A percentile compares a stretch with the other conserved stretches of the same genome.
These are phyloP conservation scores for Leptopilina boulardi DNA, from an alignment of 1,140 invertebrate species.

Conservation along the genomic window DNA sequence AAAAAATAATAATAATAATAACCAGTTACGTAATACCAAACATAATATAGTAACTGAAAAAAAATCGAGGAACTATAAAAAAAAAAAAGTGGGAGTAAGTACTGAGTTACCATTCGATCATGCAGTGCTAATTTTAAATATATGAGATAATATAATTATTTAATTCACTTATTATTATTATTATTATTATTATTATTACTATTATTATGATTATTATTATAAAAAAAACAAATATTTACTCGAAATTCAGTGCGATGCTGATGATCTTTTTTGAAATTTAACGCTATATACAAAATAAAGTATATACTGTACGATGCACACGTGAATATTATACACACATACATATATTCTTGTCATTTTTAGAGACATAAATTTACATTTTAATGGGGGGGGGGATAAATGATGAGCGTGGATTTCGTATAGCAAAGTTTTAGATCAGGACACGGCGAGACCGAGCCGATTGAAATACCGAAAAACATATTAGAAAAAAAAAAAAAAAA, in stretches of 20 bases:
- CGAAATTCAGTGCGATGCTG: background rate
- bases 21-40: background rate
- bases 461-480: constrained; percentile 42
- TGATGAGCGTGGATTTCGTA: constrained; percentile 6
- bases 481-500: background rate
- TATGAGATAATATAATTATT: constrained; percentile 41
- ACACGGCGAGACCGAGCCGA: constrained; percentile 37
- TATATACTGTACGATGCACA: constrained; percentile 53
- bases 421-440: constrained; percentile 27
- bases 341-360: constrained; percentile 67
- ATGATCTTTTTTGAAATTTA: background rate
- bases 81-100: background rate
- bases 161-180: constrained; percentile 34
- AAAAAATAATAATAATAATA: no score
- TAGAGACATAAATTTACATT: constrained; percentile 59
- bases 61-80: background rate
- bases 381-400: constrained; percentile 28
- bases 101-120: background rate
- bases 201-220: constrained; percentile 1
- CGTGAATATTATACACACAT: constrained; percentile 54
- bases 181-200: constrained; percentile 16
- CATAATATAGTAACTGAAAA: constrained; percentile 7
- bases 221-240: background rate
- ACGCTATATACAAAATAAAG: constrained; percentile 49
- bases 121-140: background rate